Evolutionary conservation across 2,113 vertebrate genomes (phyloP).

Genomic region (Struthidea cinerea): DNA sequence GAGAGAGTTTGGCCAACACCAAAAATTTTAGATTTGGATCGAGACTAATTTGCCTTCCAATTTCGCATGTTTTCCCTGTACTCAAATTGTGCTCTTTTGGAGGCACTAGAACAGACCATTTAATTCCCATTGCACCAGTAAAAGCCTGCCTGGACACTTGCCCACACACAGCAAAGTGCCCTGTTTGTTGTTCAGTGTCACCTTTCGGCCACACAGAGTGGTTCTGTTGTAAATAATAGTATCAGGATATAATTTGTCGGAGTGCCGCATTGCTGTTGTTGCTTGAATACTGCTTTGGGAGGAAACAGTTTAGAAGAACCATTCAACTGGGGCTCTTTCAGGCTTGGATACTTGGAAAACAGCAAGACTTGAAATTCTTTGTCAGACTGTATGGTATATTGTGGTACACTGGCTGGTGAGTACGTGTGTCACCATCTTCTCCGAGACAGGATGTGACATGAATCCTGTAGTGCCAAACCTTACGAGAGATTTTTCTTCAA

Average conservation of each 20-base stretch:
- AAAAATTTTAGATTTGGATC: neutral
- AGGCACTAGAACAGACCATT: neutral
- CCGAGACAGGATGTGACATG: neutral
- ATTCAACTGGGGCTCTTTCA: neutral
- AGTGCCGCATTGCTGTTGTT: neutral
- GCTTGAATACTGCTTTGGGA: neutral
- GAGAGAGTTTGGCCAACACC: neutral
- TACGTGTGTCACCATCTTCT: neutral
- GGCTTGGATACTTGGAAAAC: neutral
- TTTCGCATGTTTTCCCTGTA: neutral
- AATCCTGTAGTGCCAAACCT: neutral
- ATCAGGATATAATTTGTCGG: neutral
- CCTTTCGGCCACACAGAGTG: neutral
- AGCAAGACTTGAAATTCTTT: neutral
- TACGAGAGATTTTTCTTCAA: slow-evolving; percentile 6
- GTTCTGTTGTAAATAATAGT: neutral
- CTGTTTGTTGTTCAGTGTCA: neutral
- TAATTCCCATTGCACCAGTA: neutral
- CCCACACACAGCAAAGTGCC: neutral
- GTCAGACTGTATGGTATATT: neutral
- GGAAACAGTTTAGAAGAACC: neutral
- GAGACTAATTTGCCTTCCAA: neutral
- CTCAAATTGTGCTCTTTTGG: neutral
- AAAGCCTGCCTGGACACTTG: neutral
- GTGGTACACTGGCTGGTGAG: neutral